phyloP scores from a whole-genome alignment of 2,888 invertebrate species.

The Cantharis rufa region DNA sequence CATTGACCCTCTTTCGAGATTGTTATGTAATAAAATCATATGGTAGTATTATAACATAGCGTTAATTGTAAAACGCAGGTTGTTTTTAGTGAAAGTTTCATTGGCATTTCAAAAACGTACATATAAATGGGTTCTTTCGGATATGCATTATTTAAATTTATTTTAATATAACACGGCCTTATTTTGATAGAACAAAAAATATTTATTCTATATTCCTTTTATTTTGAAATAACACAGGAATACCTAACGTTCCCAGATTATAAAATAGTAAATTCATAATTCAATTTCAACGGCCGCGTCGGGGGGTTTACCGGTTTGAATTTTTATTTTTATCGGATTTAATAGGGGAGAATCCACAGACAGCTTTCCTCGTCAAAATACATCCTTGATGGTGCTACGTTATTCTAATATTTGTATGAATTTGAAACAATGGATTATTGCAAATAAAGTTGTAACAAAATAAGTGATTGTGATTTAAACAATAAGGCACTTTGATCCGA shows the following conservation, averaged over 20 bases:
- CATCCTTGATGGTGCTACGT: neutral
- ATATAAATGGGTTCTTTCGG: neutral
- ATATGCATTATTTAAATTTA: neutral
- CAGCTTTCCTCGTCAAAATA: neutral
- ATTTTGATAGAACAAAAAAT: neutral
- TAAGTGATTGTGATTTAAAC: neutral
- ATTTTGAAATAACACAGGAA: neutral
- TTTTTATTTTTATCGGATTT: too few relatives aligned
- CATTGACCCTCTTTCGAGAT: constrained; percentile 10
- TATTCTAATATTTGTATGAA: neutral
- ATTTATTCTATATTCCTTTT: neutral
- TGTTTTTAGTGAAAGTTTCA: neutral
- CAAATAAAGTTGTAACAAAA: neutral
- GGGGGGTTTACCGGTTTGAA: neutral
- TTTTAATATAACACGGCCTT: neutral
- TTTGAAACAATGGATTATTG: neutral
- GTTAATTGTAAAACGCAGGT: neutral
- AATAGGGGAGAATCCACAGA: too few relatives aligned
- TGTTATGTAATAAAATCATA: constrained; percentile 7
- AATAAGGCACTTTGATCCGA: neutral
- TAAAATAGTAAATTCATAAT: neutral
- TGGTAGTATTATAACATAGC: neutral
- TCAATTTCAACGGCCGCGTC: neutral
- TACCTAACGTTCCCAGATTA: neutral
- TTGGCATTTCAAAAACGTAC: neutral